Evolutionary conservation across 2,113 vertebrate genomes (phyloP).

Genomic region (Labeo rohita): DNA sequence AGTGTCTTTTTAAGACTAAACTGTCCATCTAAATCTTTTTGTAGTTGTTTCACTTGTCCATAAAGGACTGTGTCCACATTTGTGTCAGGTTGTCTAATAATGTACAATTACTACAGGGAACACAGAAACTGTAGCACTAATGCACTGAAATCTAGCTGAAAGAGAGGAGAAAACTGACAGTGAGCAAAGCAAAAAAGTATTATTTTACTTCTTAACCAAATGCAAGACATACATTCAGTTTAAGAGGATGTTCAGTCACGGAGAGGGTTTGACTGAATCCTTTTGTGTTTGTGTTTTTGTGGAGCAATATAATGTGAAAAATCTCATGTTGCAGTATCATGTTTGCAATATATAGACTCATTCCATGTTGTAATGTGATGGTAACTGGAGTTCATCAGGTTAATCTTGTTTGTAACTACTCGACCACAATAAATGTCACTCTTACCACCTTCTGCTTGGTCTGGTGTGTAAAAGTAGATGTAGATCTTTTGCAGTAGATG

Average conservation of each 20-base stretch:
- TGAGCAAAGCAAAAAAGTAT: not conserved
- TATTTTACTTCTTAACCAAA: not conserved
- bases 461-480: not conserved
- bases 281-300: not conserved
- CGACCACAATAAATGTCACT: slow-evolving; percentile 1
- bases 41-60: not conserved
- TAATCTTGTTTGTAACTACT: not conserved
- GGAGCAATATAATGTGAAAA: not conserved
- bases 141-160: not conserved
- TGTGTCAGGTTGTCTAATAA: not conserved
- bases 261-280: not conserved
- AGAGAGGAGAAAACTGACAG: not conserved
- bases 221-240: not conserved
- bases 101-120: not conserved
- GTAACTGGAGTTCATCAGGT: not conserved
- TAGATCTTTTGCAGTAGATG: not conserved
- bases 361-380: not conserved
- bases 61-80: not conserved
- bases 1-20: not conserved
- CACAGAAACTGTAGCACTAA: not conserved
- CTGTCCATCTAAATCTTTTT: not conserved
- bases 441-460: not conserved
- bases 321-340: not conserved
- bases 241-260: not conserved
- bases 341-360: not conserved